A percentile compares a stretch with the other conserved stretches of the same genome.
phyloP scores from a whole-genome alignment of 2,888 invertebrate species.

The Cephus rjabovi region DNA sequence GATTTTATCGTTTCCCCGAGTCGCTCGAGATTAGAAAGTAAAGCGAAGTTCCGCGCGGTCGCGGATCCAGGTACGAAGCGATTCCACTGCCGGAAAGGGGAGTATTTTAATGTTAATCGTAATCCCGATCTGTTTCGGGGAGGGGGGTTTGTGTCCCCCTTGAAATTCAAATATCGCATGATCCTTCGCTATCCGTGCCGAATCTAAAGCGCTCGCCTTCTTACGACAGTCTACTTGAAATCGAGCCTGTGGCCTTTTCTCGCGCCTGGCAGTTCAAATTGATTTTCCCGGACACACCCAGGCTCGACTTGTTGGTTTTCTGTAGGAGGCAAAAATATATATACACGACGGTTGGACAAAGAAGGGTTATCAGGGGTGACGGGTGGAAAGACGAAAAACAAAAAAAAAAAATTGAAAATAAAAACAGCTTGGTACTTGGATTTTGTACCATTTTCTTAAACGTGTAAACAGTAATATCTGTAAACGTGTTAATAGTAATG shows the following conservation, averaged over 20 bases:
- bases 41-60: too few species aligned
- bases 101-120: slow-evolving; percentile 3
- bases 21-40: too few species aligned
- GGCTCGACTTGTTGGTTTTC: background rate
- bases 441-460: background rate
- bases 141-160: background rate
- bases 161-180: slow-evolving; percentile 20
- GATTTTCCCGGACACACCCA: too few species aligned
- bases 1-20: too few species aligned
- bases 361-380: too few species aligned
- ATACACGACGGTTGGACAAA: background rate
- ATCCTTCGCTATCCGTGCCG: slow-evolving; percentile 9
- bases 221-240: too few species aligned
- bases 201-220: slow-evolving; percentile 12
- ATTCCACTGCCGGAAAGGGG: too few species aligned
- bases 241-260: too few species aligned
- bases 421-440: background rate
- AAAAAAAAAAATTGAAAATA: too few species aligned
- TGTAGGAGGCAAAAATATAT: background rate
- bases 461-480: background rate
- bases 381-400: too few species aligned
- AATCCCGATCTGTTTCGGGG: background rate
- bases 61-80: too few species aligned
- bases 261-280: too few species aligned
- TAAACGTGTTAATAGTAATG: background rate